Evolutionary conservation across 2,888 invertebrate species (phyloP), one percentile per base, ranked within the genome.

Genomic region (Apeira syringaria): DNA sequence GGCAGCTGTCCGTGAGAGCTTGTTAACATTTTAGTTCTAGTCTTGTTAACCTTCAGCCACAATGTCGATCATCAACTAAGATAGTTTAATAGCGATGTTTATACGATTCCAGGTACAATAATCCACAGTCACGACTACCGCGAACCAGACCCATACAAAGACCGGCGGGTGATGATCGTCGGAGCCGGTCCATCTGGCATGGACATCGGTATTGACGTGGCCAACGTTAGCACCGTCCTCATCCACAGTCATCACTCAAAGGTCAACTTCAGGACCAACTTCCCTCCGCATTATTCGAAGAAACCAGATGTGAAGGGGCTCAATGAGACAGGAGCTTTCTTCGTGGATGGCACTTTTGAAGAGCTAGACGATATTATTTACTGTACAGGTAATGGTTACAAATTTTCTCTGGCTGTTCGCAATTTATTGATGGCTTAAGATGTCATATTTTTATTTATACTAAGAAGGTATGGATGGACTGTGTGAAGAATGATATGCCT

Each of bases 121-220:
- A 78, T 93, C 5, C 96, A 96, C 74, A 95, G 95, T 59, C 95
- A 95, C 68, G 91, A 93, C 64, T 96, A 95, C 70, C 85, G 94
- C 59, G 85, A 80, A 9, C 93, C 94, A 0, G 91, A 92, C 0
- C 65, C 70, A 0, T 96, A 91, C 68, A 71, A 62, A 17, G 90
- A 88, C 12, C 90, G 92, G 47, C 86, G 77, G 1, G 94, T 96
- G 0, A 76, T 94, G 1, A 72, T 94, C 6, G 80, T 96, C 1
- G 96, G 96, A 0, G 94, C 94, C 0, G 93, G 93, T 0, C 92
- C 94, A 0, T 96, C 95, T 0, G 96, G 95, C 1, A 86, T 93
- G 67, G 96, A 96, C 61, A 94, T 96, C 22, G 87, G 91, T 0
- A 66, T 94, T 0, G 93, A 94, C 55, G 72, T 95, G 0, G 79